Evolutionary conservation across 2,888 invertebrate genomes (phyloP).

Genomic region (Drosophila setosimentum): DNA sequence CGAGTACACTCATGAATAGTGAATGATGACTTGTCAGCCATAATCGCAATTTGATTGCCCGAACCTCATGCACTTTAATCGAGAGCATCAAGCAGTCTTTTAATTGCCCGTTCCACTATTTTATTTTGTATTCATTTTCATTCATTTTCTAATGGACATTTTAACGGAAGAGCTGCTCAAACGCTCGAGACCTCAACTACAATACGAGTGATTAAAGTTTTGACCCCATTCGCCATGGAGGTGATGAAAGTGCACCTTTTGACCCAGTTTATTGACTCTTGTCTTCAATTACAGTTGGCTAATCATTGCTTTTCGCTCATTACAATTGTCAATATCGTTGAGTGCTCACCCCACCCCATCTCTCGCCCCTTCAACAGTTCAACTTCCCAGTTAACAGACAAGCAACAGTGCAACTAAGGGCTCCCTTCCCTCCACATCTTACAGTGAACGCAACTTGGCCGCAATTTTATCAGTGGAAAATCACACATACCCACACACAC

Average conservation of each 20-base stretch:
- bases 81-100: constrained; percentile 18
- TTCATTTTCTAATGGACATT: constrained; percentile 49
- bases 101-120: constrained; percentile 28
- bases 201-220: constrained; percentile 14
- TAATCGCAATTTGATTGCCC: constrained; percentile 52
- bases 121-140: constrained; percentile 2
- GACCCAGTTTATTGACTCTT: constrained; percentile 57
- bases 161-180: constrained; percentile 45
- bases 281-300: constrained; percentile 60
- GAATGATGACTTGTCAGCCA: constrained; percentile 45
- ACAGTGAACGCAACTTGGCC: constrained; percentile 55
- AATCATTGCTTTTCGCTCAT: constrained; percentile 58
- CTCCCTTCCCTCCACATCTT: background rate
- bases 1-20: constrained; percentile 56
- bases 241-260: constrained; percentile 15
- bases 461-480: constrained; percentile 60
- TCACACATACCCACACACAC: constrained; percentile 2
- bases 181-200: constrained; percentile 11
- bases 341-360: constrained; percentile 40
- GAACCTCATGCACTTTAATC: constrained; percentile 12
- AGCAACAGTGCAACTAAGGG: constrained; percentile 48
- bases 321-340: constrained; percentile 62
- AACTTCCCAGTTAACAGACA: background rate
- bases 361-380: background rate
- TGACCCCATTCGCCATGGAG: constrained; percentile 15